These are phyloP conservation scores for Trichopria drosophilae DNA, from an alignment of 2,888 invertebrate species.

Conservation along the genomic window DNA sequence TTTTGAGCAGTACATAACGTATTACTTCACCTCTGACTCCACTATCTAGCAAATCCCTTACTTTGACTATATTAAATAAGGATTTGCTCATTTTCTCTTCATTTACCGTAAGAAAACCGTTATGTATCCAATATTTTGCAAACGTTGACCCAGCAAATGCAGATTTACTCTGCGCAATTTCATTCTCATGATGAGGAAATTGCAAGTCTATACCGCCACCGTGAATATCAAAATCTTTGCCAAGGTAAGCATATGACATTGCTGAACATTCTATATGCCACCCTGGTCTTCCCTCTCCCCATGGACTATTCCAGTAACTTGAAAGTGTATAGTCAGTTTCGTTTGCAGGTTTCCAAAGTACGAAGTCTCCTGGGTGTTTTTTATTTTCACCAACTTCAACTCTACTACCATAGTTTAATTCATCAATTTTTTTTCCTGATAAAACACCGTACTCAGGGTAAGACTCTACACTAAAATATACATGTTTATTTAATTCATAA, in stretches of 20 bases:
- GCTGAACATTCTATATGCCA: constrained; percentile 27
- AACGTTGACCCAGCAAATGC: constrained; percentile 11
- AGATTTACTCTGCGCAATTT: constrained; percentile 23
- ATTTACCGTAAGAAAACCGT: constrained; percentile 22
- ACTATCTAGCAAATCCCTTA: constrained; percentile 17
- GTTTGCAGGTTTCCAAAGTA: constrained; percentile 18
- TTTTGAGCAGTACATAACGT: constrained; percentile 21
- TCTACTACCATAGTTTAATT: constrained; percentile 21
- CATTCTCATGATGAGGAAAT: constrained; percentile 23
- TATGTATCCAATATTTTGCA: constrained; percentile 25
- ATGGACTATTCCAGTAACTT: constrained; percentile 18
- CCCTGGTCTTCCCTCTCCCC: constrained; percentile 20
- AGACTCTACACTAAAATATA: constrained; percentile 24
- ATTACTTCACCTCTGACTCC: constrained; percentile 23
- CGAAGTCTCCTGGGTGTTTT: constrained; percentile 21
- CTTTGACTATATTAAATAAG: constrained; percentile 14
- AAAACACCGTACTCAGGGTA: constrained; percentile 23
- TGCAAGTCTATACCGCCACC: constrained; percentile 21
- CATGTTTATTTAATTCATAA: neutral
- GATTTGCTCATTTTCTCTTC: constrained; percentile 22
- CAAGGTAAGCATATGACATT: constrained; percentile 15
- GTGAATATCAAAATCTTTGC: constrained; percentile 27
- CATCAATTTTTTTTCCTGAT: constrained; percentile 22
- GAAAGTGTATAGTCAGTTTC: constrained; percentile 11
- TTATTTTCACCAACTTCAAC: constrained; percentile 23